These are phyloP conservation scores for Sceliomorpha sp. DNA, from an alignment of 2,888 invertebrate genomes.

Conservation along the genomic window DNA sequence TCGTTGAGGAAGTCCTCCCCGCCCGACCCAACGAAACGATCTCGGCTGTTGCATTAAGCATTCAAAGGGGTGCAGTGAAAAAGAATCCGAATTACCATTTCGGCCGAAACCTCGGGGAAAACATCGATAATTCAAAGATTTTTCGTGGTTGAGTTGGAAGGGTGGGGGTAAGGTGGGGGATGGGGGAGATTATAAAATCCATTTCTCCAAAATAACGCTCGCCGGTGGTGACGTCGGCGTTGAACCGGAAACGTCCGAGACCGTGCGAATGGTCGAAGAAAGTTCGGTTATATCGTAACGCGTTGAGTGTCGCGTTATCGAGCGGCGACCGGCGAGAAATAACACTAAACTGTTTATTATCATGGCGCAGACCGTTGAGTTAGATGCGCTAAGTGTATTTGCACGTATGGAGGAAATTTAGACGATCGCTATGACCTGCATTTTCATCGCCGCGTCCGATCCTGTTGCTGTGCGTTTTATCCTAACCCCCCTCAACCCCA, in stretches of 20 bases:
- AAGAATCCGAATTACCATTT: slow-evolving; percentile 76
- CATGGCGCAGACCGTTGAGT: slow-evolving; percentile 21
- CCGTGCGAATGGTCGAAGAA: slow-evolving; percentile 23
- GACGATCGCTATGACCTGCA: slow-evolving; percentile 38
- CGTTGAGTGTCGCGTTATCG: slow-evolving; percentile 47
- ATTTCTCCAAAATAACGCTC: not conserved
- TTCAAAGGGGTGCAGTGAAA: slow-evolving; percentile 75
- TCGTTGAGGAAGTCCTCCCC: too few species aligned
- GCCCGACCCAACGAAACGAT: too few species aligned
- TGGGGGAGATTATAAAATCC: slow-evolving; percentile 42
- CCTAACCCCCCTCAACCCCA: not conserved
- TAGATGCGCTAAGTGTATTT: slow-evolving; percentile 7
- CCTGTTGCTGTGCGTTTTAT: slow-evolving; percentile 2
- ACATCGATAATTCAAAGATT: slow-evolving; percentile 79
- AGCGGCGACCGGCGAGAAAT: slow-evolving; percentile 35
- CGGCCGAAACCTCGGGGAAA: slow-evolving; percentile 68
- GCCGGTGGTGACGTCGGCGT: slow-evolving; percentile 11
- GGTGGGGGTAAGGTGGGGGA: too few species aligned
- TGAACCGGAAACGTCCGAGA: slow-evolving; percentile 44
- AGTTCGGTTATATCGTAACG: slow-evolving; percentile 23
- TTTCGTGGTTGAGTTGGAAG: too few species aligned
- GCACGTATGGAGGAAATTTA: slow-evolving; percentile 21
- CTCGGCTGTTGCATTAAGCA: slow-evolving; percentile 72
- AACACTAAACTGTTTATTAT: slow-evolving; percentile 51
- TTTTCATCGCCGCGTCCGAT: slow-evolving; percentile 15